Conservation (phyloP, 2,888 invertebrate species). For the Tromatobia lineatoria region DNA sequence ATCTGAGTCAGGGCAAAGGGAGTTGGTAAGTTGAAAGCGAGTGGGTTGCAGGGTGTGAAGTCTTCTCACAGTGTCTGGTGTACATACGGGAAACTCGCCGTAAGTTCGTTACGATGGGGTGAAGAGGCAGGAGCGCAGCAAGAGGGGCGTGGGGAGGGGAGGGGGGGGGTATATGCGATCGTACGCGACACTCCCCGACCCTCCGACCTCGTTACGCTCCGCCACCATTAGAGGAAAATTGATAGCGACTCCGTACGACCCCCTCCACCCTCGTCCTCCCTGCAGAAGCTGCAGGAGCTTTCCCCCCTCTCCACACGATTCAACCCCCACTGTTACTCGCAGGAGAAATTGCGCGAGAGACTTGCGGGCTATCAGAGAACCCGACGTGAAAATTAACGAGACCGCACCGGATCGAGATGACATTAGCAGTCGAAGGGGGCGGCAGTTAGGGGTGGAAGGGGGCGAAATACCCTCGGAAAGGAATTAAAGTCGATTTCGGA, state of each 20-base stretch:
- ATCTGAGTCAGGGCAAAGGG: slow-evolving; percentile 22
- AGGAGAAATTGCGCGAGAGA: slow-evolving; percentile 59
- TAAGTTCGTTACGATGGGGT: slow-evolving; percentile 55
- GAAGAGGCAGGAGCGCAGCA: slow-evolving; percentile 37
- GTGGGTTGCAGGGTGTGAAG: slow-evolving; percentile 40
- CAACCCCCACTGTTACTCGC: slow-evolving; percentile 27
- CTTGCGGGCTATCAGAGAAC: slow-evolving; percentile 68
- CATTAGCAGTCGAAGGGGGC: slow-evolving; percentile 68
- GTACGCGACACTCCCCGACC: slow-evolving; percentile 68
- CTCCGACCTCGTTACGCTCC: slow-evolving; percentile 80
- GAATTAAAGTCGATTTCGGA: slow-evolving; percentile 64
- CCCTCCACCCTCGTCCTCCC: slow-evolving; percentile 44
- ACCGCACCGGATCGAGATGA: slow-evolving; percentile 70
- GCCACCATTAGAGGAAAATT: slow-evolving; percentile 82
- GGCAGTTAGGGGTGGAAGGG: slow-evolving; percentile 26
- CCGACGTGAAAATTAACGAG: slow-evolving; percentile 76
- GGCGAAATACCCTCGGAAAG: slow-evolving; percentile 59
- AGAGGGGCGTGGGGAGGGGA: slow-evolving; percentile 35
- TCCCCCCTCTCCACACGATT: slow-evolving; percentile 51
- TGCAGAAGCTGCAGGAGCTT: slow-evolving; percentile 20
- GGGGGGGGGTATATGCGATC: slow-evolving; percentile 70
- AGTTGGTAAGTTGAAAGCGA: slow-evolving; percentile 13
- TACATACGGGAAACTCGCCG: slow-evolving; percentile 41
- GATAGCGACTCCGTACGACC: slow-evolving; percentile 76
- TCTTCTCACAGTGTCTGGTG: slow-evolving; percentile 25